Percentiles rank a stretch among this genome's conserved stretches.
Evolutionary conservation across 2,888 invertebrate species (phyloP).

Genomic region (Nemotelus pantherinus): DNA sequence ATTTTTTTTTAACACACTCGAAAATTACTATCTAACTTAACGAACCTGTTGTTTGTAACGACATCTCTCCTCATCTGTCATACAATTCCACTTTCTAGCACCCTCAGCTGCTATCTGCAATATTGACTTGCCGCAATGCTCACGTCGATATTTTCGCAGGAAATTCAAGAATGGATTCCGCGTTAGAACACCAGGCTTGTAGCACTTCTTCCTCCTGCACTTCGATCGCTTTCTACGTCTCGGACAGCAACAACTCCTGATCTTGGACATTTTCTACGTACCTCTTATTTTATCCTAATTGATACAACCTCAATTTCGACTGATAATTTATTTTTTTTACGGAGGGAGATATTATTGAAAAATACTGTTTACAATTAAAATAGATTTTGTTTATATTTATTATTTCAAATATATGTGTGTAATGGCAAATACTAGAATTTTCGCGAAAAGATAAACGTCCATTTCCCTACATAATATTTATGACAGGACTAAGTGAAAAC

Average conservation of each 20-base stretch:
- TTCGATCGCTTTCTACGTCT: not conserved
- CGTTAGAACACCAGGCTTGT: constrained; percentile 47
- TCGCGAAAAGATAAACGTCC: constrained; percentile 1
- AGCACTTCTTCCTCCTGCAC: constrained; percentile 39
- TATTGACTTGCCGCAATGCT: constrained; percentile 46
- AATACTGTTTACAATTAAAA: not conserved
- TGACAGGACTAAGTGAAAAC: constrained; percentile 1
- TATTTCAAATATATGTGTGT: not conserved
- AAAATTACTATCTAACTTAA: not conserved
- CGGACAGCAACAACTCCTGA: not conserved
- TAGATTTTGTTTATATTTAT: not conserved
- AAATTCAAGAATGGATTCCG: constrained; percentile 53
- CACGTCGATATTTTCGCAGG: constrained; percentile 50
- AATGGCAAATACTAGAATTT: constrained; percentile 19
- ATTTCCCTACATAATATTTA: constrained; percentile 13
- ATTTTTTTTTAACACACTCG: too few species aligned
- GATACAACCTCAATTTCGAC: not conserved
- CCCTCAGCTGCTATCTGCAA: constrained; percentile 50
- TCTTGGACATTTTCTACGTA: constrained; percentile 1
- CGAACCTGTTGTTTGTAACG: constrained; percentile 43
- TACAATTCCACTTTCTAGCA: constrained; percentile 50
- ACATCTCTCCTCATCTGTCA: constrained; percentile 49
- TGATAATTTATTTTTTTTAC: not conserved
- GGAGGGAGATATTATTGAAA: not conserved
- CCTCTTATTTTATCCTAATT: not conserved